These are phyloP conservation scores for Pogonocichla stellata DNA, from an alignment of 2,113 vertebrate genomes.

Conservation along the genomic window DNA sequence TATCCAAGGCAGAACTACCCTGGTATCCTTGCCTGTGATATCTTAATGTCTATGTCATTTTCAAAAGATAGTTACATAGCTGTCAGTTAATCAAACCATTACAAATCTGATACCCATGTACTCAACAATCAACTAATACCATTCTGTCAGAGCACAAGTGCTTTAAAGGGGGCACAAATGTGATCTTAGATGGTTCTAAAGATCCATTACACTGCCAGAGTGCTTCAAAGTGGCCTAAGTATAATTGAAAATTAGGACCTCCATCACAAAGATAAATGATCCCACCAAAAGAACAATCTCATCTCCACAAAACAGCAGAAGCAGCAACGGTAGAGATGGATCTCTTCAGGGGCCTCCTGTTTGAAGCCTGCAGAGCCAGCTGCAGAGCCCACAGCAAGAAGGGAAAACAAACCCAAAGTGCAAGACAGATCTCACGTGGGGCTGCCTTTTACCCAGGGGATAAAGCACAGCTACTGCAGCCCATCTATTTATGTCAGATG, in stretches of 20 bases:
- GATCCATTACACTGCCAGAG: background rate
- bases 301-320: background rate
- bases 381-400: background rate
- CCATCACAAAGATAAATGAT: background rate
- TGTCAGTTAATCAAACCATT: background rate
- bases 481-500: background rate
- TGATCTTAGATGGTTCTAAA: conserved; percentile 15
- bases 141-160: conserved; percentile 3
- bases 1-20: background rate
- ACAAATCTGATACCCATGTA: background rate
- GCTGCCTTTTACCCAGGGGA: background rate
- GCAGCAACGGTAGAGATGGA: background rate
- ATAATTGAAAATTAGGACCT: conserved; percentile 14
- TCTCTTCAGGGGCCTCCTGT: background rate
- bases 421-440: accelerated
- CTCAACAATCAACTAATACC: background rate
- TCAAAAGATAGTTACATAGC: background rate
- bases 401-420: background rate
- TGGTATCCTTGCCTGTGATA: background rate
- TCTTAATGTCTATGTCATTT: background rate
- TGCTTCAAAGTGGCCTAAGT: background rate
- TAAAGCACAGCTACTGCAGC: background rate
- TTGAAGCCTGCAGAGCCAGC: background rate
- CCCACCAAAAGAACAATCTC: background rate
- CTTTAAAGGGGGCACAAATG: background rate